Conservation (phyloP, 2,888 invertebrate species). For the Perdita meconis region DNA sequence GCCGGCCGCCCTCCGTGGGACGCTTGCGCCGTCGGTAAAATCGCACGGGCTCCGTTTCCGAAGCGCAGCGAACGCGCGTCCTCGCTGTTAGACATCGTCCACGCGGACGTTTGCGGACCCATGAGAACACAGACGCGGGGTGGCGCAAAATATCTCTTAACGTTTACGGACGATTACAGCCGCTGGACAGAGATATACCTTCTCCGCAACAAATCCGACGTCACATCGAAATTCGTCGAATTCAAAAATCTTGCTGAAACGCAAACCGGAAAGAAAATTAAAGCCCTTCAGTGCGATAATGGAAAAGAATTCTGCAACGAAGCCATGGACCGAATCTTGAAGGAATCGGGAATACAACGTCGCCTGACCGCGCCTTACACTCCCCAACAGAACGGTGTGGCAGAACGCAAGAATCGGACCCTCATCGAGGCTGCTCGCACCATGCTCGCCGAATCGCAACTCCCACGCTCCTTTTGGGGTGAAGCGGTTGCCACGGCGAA, state of each 20-base stretch:
- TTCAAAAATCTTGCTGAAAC: background rate
- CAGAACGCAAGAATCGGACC: slow-evolving; percentile 18
- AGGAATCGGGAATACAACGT: slow-evolving; percentile 65
- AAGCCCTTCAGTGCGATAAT: slow-evolving; percentile 46
- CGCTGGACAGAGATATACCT: background rate
- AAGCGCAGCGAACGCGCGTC: background rate
- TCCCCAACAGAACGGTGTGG: slow-evolving; percentile 26
- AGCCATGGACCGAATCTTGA: slow-evolving; percentile 60
- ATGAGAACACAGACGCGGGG: background rate
- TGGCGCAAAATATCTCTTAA: background rate
- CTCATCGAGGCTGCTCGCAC: slow-evolving; percentile 1
- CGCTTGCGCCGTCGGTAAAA: background rate
- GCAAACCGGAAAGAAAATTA: background rate
- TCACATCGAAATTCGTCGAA: background rate
- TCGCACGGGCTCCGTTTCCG: background rate
- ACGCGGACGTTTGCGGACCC: slow-evolving; percentile 2
- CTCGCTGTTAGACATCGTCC: background rate
- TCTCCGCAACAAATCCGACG: background rate
- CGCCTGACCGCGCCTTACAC: slow-evolving; percentile 53
- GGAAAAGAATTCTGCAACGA: slow-evolving; percentile 51
- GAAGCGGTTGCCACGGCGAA: slow-evolving; percentile 31
- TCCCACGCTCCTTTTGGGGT: slow-evolving; percentile 11
- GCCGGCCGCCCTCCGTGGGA: background rate
- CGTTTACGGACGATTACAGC: background rate
- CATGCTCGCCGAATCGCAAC: slow-evolving; percentile 1